Evolutionary conservation across 1,140 invertebrate species (phyloP), one percentile per base, ranked within the genome.

Genomic region (Atopsyche davidsoni): DNA sequence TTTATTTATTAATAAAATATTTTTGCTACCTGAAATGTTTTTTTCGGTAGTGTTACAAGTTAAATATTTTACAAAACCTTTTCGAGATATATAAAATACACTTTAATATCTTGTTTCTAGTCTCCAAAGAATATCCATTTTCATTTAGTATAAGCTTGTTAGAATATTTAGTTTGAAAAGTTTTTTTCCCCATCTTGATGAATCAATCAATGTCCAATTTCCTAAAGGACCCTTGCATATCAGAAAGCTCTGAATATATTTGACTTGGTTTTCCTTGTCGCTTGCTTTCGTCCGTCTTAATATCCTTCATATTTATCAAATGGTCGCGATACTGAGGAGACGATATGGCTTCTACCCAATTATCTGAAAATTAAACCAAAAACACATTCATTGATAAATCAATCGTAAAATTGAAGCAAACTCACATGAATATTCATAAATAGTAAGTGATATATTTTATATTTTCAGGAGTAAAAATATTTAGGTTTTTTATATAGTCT

Each of bases 161-260:
- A n/a, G n/a, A n/a, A n/a, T n/a, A n/a, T n/a, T n/a, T n/a, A n/a
- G n/a, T n/a, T n/a, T n/a, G n/a, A n/a, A n/a, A n/a, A n/a, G n/a
- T n/a, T n/a, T n/a, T n/a, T n/a, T n/a, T n/a, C n/a, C n/a, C n/a
- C n/a, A n/a, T n/a, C n/a, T n/a, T n/a, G n/a, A n/a, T n/a, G n/a
- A 36, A 19, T 39, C 19, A 47, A 23, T 48, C 46, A 4, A 48
- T 11, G 10, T 48, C 46, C 16, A 48, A 25, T 28, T 48, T 48
- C 13, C 46, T 48, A 23, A 48, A 48, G 1, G 35, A 24, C 13
- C 46, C 46, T n/a, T 3, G 17, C 2, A 40, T 40, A 28, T 38
- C 46, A 2, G 23, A 16, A 31, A 28, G 9, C n/a, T 48, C 46
- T 18, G 13, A 48, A 14, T 17, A n/a, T n/a, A n/a, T n/a, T n/a